Evolutionary conservation across 2,797 vertebrate genomes (phyloP).

Genomic region (Peromyscus melanophrys): DNA sequence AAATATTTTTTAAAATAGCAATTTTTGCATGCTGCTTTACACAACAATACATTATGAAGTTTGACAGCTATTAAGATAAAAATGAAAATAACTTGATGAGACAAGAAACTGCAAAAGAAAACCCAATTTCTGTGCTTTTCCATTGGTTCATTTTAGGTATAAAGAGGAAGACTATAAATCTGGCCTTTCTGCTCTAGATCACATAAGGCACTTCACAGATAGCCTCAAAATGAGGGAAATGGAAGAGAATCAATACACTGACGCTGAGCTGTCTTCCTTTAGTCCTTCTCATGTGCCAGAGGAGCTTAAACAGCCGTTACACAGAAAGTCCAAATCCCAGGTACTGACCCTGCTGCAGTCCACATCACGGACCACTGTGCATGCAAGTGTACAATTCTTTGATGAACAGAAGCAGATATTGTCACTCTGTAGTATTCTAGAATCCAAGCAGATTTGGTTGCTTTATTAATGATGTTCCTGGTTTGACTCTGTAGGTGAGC

Average conservation of each 20-base stretch:
- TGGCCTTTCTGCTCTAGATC: conserved; percentile 96
- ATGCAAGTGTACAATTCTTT: conserved; percentile 39
- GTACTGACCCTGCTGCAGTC: conserved; percentile 89
- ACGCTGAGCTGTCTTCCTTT: conserved; percentile 94
- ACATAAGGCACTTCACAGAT: conserved; percentile 98
- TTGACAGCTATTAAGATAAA: conserved; percentile 64
- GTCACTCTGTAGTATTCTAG: not conserved
- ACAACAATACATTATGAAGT: conserved; percentile 48
- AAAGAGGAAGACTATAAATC: conserved; percentile 95
- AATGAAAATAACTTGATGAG: conserved; percentile 74
- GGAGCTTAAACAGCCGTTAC: conserved; percentile 97
- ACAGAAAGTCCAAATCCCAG: conserved; percentile 99
- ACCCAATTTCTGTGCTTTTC: conserved; percentile 80
- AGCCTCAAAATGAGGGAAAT: conserved; percentile 95
- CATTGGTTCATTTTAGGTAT: conserved; percentile 91
- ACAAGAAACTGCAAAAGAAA: conserved; percentile 70
- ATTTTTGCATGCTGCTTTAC: conserved; percentile 42
- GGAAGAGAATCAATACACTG: conserved; percentile 96
- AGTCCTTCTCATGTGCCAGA: conserved; percentile 94
- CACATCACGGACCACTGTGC: conserved; percentile 57
- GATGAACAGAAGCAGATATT: not conserved
- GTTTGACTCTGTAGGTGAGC: not conserved
- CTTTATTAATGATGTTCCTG: conserved; percentile 13
- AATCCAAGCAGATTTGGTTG: not conserved
- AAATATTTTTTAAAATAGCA: conserved; percentile 44